Conservation (phyloP, 2,888 invertebrate species). For the Bellardia bayeri region DNA sequence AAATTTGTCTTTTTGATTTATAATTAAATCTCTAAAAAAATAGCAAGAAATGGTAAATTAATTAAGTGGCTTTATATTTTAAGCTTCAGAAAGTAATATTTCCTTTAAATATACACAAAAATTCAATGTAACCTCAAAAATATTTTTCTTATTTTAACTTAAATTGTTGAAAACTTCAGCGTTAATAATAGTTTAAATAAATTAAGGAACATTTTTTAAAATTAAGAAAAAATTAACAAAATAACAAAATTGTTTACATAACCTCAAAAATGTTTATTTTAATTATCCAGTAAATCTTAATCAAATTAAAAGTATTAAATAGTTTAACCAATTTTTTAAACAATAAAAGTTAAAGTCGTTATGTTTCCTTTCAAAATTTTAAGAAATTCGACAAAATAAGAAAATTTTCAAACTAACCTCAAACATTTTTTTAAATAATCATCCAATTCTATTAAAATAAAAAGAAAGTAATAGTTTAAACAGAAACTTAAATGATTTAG, state of each 20-base stretch:
- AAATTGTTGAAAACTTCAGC: too few relatives aligned
- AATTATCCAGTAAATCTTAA: neutral
- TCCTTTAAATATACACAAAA: neutral
- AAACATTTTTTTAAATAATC: neutral
- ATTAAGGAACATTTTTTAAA: too few relatives aligned
- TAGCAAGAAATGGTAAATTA: neutral
- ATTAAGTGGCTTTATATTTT: neutral
- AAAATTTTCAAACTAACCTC: neutral
- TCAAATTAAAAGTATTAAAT: neutral
- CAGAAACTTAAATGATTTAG: too few relatives aligned
- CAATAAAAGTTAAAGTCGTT: too few relatives aligned
- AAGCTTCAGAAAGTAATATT: neutral
- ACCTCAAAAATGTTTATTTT: neutral
- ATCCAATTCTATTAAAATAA: too few relatives aligned
- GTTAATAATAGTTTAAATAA: neutral
- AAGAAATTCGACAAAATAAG: neutral
- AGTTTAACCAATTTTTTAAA: neutral
- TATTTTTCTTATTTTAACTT: neutral
- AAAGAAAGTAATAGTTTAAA: too few relatives aligned
- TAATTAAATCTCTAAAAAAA: neutral
- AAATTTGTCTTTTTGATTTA: neutral
- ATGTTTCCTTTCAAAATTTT: neutral
- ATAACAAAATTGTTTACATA: neutral
- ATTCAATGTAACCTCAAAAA: neutral
- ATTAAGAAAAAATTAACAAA: too few relatives aligned